Base-by-base conservation (phyloP, 2,113 vertebrate species). In the Heliornis fulica region DNA sequence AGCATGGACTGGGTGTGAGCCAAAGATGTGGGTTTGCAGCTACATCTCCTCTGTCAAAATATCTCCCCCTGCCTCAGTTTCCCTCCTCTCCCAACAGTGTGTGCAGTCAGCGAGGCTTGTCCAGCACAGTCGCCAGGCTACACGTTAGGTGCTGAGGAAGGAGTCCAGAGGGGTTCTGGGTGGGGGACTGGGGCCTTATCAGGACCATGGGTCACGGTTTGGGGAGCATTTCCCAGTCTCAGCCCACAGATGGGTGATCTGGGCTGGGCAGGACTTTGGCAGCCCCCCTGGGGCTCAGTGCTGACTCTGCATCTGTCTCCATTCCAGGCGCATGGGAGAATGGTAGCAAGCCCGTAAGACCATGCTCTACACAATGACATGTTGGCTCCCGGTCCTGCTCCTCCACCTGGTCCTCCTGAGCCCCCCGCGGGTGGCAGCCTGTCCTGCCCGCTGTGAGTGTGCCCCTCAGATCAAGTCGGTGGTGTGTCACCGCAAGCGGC, bases 381-480 rank as follows among this genome's bases (percentile, higher is more conserved):
- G 97, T 87, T 98, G 98, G 94, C 97, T 98, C 69, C 97, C 56
- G 20, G 84, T 98, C 88, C 98, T 99, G 92, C 90, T 98, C 91
- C 97, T 98, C 75, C 97, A 91, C 46, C 88, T 98, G 84, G 83
- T 99, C 36, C 97, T 98, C 50, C 97, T 96, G 80, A 97, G 94
- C 32, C 53, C 93, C 1, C 88, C 60, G 2, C 78, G 46, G 15
- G 91, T 63, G 13, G 81, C 91, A 1, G 80, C 97, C 38, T 99
- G 99, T 94, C 99, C 99, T 1, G 98, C 99, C 48, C 98, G 98
- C 78, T 99, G 99, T 50, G 99, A 99, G 79, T 99, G 99, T 15
- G 81, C 98, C 1, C 93, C 97, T 1, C 98, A 98, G 87, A 89
- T 98, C 34, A 98, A 95, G 71, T 98, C 98, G 0, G 99, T 99